A percentile compares a stretch with the other conserved stretches of the same genome.
phyloP scores from a whole-genome alignment of 2,888 invertebrate genomes.

The Miltochrista miniata region DNA sequence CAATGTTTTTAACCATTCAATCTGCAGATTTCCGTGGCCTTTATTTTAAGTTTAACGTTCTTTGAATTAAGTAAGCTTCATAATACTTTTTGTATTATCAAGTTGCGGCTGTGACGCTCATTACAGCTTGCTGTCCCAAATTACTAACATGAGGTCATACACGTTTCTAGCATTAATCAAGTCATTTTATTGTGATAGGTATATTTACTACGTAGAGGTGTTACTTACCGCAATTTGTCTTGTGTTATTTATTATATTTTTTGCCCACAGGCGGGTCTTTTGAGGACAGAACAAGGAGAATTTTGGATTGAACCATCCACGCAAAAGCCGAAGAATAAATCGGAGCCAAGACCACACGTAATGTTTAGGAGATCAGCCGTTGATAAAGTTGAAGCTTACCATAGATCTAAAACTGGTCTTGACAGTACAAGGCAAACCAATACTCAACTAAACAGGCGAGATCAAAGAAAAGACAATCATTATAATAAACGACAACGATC shows the following conservation, averaged over 20 bases:
- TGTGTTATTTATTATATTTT: conserved; percentile 26
- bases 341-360: conserved; percentile 84
- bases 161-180: conserved; percentile 34
- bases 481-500: conserved; percentile 56
- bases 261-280: conserved; percentile 85
- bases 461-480: conserved; percentile 22
- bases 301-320: conserved; percentile 89
- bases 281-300: conserved; percentile 86
- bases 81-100: conserved; percentile 32
- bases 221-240: conserved; percentile 16
- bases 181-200: conserved; percentile 24
- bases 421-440: conserved; percentile 40
- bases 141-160: conserved; percentile 12
- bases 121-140: conserved; percentile 30
- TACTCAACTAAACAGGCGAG: conserved; percentile 63
- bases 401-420: conserved; percentile 65
- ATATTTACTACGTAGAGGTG: conserved; percentile 7
- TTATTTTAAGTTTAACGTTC: conserved; percentile 24
- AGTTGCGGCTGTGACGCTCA: conserved; percentile 25
- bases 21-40: conserved; percentile 20
- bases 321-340: conserved; percentile 65
- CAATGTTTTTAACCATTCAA: neutral
- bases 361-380: conserved; percentile 87
- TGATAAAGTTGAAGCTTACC: conserved; percentile 69
- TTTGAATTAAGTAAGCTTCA: conserved; percentile 25